phyloP scores from a whole-genome alignment of 2,113 vertebrate genomes.

The Clupea harengus region DNA sequence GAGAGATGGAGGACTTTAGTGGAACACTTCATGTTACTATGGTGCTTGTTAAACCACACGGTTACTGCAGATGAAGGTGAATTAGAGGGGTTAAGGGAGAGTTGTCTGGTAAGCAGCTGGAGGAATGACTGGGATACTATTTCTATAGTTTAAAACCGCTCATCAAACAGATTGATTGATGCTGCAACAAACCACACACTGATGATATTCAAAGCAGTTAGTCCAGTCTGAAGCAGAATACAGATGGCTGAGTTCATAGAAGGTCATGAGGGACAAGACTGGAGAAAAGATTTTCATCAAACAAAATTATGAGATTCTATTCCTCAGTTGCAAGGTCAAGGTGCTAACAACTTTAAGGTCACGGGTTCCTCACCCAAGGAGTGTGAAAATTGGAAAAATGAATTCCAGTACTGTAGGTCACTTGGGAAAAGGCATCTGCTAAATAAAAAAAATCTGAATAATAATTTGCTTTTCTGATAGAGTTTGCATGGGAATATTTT shows the following conservation, averaged over 20 bases:
- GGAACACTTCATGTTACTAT: background rate
- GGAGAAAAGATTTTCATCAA: background rate
- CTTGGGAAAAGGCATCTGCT: background rate
- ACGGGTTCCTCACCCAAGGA: too few relatives aligned
- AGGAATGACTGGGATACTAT: conserved; percentile 3
- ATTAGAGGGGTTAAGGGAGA: background rate
- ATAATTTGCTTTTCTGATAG: background rate
- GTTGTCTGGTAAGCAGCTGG: background rate
- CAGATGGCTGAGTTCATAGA: background rate
- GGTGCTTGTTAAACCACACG: background rate
- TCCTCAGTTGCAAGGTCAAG: too few relatives aligned
- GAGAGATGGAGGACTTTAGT: background rate
- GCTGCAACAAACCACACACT: background rate
- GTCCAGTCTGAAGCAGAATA: background rate
- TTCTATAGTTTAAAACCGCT: background rate
- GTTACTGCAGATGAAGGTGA: background rate
- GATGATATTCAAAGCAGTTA: background rate
- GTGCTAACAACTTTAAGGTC: too few relatives aligned
- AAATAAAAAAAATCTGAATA: background rate
- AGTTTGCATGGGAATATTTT: background rate
- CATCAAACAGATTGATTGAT: background rate
- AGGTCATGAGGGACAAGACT: background rate
- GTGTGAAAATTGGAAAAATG: too few relatives aligned
- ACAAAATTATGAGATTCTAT: background rate
- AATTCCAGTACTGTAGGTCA: too few relatives aligned